Conservation (phyloP, 1,140 invertebrate genomes). For the Dreissena polymorpha region DNA sequence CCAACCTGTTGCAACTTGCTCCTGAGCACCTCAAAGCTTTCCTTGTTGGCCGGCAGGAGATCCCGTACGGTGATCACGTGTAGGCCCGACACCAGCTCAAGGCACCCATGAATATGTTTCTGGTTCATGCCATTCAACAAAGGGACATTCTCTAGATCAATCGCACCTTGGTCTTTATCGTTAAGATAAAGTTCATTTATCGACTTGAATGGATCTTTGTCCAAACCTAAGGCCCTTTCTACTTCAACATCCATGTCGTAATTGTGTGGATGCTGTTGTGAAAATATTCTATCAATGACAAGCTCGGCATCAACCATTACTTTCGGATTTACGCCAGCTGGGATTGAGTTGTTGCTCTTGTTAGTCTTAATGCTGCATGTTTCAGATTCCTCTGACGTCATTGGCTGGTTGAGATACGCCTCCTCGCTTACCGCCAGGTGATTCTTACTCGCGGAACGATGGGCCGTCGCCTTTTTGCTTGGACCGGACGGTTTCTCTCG, state of each 20-base stretch:
- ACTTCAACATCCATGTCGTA: conserved; percentile 44
- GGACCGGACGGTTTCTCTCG: conserved; percentile 66
- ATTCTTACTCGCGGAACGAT: conserved; percentile 54
- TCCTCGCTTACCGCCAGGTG: conserved; percentile 55
- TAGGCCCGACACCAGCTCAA: conserved; percentile 55
- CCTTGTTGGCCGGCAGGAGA: conserved; percentile 59
- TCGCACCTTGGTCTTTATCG: neutral
- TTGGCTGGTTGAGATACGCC: conserved; percentile 60
- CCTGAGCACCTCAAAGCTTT: conserved; percentile 58
- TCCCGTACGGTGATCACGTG: conserved; percentile 58
- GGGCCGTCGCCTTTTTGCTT: conserved; percentile 45
- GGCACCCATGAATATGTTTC: conserved; percentile 63
- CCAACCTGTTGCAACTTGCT: conserved; percentile 61
- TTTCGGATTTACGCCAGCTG: conserved; percentile 29
- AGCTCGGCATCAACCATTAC: conserved; percentile 59
- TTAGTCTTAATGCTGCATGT: conserved; percentile 59
- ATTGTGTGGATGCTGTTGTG: conserved; percentile 46
- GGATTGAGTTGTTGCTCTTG: conserved; percentile 35
- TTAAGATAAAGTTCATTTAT: conserved; percentile 28
- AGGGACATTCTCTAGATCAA: conserved; percentile 32
- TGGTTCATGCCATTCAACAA: conserved; percentile 57
- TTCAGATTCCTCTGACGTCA: conserved; percentile 62
- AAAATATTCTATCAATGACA: conserved; percentile 65
- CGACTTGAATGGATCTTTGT: conserved; percentile 50
- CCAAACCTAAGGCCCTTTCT: conserved; percentile 53